These are phyloP conservation scores for Mamestra brassicae DNA, from an alignment of 2,888 invertebrate species.

Conservation along the genomic window DNA sequence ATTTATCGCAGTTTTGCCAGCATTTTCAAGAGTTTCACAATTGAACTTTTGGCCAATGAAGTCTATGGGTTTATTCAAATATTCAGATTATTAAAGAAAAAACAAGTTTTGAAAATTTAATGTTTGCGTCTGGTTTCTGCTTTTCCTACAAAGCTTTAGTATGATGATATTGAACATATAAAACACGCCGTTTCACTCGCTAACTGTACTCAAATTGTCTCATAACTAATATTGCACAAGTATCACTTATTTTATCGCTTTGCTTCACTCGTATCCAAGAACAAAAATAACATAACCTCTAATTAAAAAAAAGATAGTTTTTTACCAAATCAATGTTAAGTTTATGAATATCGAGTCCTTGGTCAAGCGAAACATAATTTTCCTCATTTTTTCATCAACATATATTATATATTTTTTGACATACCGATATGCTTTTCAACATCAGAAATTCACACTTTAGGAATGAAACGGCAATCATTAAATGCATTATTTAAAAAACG, in stretches of 20 bases:
- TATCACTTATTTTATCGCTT: conserved; percentile 66
- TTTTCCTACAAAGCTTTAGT: background rate
- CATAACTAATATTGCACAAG: conserved; percentile 73
- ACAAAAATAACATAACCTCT: background rate
- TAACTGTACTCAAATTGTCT: conserved; percentile 56
- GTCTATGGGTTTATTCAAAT: no score
- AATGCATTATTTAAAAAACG: conserved; percentile 35
- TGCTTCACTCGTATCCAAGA: conserved; percentile 41
- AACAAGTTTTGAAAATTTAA: no score
- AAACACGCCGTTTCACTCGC: background rate
- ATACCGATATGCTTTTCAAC: conserved; percentile 23
- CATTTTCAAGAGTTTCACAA: no score
- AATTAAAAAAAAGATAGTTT: background rate
- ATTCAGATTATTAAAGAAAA: no score
- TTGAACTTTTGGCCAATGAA: no score
- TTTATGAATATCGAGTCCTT: background rate
- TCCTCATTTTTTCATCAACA: background rate
- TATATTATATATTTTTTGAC: background rate
- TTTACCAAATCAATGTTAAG: background rate
- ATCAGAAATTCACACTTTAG: conserved; percentile 35
- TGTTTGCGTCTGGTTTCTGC: no score
- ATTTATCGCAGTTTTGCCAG: no score
- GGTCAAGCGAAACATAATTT: conserved; percentile 28
- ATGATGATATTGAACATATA: background rate
- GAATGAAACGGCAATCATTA: conserved; percentile 42